A percentile compares a stretch with the other conserved stretches of the same genome.
These are phyloP conservation scores for Drosophila nebulosa DNA, from an alignment of 1,140 invertebrate species.

Conservation along the genomic window DNA sequence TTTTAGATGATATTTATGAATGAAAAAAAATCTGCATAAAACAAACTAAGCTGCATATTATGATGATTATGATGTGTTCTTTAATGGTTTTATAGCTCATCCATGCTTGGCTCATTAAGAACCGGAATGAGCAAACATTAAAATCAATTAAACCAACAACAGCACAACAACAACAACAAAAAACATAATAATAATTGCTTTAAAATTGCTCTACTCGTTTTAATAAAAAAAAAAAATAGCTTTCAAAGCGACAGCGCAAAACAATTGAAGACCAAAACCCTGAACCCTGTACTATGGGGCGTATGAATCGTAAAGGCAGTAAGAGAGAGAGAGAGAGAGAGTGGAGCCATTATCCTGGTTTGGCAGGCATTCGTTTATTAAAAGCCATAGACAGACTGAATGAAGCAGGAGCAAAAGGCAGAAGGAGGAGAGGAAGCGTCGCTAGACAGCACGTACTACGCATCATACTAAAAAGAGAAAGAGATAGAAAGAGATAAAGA, in stretches of 20 bases:
- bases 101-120: constrained; percentile 43
- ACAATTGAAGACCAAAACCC: not conserved
- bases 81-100: constrained; percentile 24
- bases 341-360: not conserved
- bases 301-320: not conserved
- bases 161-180: constrained; percentile 14
- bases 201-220: constrained; percentile 60
- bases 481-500: constrained; percentile 2
- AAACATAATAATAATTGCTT: constrained; percentile 48
- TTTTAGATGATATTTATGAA: not conserved
- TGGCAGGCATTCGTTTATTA: not conserved
- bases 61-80: not conserved
- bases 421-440: not conserved
- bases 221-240: constrained; percentile 44
- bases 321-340: not conserved
- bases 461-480: not conserved
- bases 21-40: not conserved
- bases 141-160: constrained; percentile 40
- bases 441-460: constrained; percentile 1
- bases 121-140: constrained; percentile 29
- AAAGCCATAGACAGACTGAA: not conserved
- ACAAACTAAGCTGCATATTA: not conserved
- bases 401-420: not conserved
- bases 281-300: not conserved
- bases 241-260: not conserved